These are phyloP conservation scores for Plestiodon gilberti DNA, from an alignment of 2,113 vertebrate genomes.

Conservation along the genomic window DNA sequence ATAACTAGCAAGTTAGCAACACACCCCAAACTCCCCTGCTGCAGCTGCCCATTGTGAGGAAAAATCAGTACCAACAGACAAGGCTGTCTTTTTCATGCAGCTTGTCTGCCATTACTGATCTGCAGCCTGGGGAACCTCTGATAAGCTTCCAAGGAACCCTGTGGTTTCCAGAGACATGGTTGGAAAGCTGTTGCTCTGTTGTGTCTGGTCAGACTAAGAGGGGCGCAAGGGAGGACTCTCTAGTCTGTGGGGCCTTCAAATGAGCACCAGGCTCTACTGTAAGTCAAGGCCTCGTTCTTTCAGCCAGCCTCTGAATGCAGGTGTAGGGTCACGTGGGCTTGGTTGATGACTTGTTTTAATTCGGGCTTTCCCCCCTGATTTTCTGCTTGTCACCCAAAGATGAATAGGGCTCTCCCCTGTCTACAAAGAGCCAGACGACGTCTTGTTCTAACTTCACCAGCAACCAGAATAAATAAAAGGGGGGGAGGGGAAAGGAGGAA, in stretches of 20 bases:
- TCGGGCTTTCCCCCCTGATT: conserved; percentile 7
- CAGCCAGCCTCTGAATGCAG: neutral
- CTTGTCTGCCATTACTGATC: neutral
- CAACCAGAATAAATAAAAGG: conserved; percentile 2
- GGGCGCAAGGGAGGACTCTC: too few species aligned
- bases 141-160: neutral
- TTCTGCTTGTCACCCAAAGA: conserved; percentile 18
- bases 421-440: conserved; percentile 18
- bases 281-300: neutral
- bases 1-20: neutral
- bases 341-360: conserved; percentile 9
- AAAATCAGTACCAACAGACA: neutral
- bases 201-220: neutral
- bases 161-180: neutral
- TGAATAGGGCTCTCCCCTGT: conserved; percentile 6
- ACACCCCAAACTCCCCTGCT: too few species aligned
- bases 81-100: neutral
- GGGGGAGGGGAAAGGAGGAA: too few species aligned
- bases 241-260: neutral
- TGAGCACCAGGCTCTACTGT: neutral
- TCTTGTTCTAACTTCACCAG: conserved; percentile 7
- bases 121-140: neutral
- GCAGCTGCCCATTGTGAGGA: neutral
- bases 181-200: neutral
- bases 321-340: neutral